These are phyloP conservation scores for Melinaea marsaeus DNA, from an alignment of 2,888 invertebrate species.

Conservation along the genomic window DNA sequence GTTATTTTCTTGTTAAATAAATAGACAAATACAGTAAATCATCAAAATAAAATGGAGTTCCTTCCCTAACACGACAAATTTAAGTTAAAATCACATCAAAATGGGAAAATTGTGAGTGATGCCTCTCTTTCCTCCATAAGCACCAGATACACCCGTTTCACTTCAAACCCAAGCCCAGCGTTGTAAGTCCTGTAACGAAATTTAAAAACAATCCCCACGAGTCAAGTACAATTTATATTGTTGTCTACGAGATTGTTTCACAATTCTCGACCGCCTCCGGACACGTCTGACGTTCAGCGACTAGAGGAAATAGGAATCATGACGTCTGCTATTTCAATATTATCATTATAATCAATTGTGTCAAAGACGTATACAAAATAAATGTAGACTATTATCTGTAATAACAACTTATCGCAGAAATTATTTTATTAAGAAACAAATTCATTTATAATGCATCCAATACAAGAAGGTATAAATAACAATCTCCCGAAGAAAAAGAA, in stretches of 20 bases:
- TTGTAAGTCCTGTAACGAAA: constrained; percentile 31
- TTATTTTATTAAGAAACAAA: too few species aligned
- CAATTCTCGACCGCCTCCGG: constrained; percentile 4
- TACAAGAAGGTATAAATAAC: neutral
- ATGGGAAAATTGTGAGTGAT: neutral
- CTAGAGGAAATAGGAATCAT: neutral
- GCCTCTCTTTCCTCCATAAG: neutral
- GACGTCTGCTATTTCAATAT: neutral
- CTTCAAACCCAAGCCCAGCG: neutral
- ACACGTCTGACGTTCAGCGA: neutral
- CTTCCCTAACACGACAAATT: neutral
- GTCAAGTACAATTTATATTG: constrained; percentile 38
- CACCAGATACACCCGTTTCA: neutral
- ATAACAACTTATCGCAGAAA: constrained; percentile 43
- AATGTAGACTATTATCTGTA: constrained; percentile 36
- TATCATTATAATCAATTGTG: neutral
- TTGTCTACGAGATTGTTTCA: constrained; percentile 37
- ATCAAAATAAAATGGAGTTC: neutral
- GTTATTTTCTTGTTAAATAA: too few species aligned
- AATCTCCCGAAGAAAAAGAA: too few species aligned
- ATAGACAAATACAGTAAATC: too few species aligned
- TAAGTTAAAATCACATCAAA: neutral
- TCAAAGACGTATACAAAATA: neutral
- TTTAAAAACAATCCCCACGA: constrained; percentile 40
- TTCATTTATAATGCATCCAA: neutral